Evolutionary conservation across 2,888 invertebrate genomes (phyloP).

Genomic region (Alviniconcha strummeri): DNA sequence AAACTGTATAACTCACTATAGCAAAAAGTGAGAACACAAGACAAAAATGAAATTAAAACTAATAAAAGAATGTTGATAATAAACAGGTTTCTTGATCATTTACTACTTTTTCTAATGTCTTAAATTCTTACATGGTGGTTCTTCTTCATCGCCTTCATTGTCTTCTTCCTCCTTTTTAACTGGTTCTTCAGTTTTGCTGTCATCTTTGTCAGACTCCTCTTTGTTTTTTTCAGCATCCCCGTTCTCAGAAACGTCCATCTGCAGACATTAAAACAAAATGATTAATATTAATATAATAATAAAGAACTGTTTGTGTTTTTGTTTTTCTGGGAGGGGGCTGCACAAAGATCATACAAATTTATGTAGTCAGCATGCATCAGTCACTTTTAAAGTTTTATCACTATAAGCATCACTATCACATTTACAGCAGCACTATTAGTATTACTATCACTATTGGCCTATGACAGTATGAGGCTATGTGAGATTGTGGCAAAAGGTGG

Average conservation of each 20-base stretch:
- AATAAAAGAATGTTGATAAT: not conserved
- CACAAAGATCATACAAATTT: too few relatives aligned
- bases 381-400: too few relatives aligned
- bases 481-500: too few relatives aligned
- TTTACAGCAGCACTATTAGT: too few relatives aligned
- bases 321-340: too few relatives aligned
- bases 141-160: constrained; percentile 46
- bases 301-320: too few relatives aligned
- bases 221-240: constrained; percentile 37
- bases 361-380: too few relatives aligned
- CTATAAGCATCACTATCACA: too few relatives aligned
- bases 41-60: not conserved
- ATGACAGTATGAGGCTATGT: too few relatives aligned
- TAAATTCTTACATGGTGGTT: constrained; percentile 49
- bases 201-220: constrained; percentile 34
- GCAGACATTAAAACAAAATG: not conserved
- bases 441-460: too few relatives aligned
- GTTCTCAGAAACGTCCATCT: constrained; percentile 34
- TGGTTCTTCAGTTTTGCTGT: constrained; percentile 24
- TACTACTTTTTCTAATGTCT: not conserved
- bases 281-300: too few relatives aligned
- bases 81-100: not conserved
- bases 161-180: constrained; percentile 32
- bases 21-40: not conserved
- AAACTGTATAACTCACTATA: not conserved